Evolutionary conservation across 2,888 invertebrate species (phyloP).

Genomic region (Carpatolechia fugitivella): DNA sequence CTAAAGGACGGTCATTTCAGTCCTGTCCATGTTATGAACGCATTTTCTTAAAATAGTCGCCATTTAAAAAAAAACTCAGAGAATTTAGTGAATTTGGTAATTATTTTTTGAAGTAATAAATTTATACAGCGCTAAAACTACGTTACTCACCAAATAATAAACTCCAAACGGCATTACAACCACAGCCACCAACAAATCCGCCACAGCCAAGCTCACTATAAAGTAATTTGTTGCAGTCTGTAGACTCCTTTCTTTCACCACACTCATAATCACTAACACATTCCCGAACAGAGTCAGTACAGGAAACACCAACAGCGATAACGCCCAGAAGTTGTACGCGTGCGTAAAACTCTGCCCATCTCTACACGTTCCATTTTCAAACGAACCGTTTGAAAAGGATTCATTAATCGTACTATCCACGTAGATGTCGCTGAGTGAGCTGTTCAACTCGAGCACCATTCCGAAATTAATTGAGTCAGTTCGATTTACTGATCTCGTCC

Average conservation of each 20-base stretch:
- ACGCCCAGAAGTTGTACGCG: conserved; percentile 90
- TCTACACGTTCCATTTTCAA: conserved; percentile 59
- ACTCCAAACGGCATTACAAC: conserved; percentile 99
- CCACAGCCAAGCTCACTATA: conserved; percentile 97
- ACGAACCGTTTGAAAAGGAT: conserved; percentile 52
- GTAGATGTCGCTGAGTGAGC: conserved; percentile 42
- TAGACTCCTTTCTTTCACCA: conserved; percentile 92
- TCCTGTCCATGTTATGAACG: no score
- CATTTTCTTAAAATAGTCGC: no score
- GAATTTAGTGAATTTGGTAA: no score
- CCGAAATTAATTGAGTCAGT: conserved; percentile 39
- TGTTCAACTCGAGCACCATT: conserved; percentile 43
- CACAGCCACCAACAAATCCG: conserved; percentile 97
- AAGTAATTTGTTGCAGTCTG: conserved; percentile 99
- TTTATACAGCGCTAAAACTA: no score
- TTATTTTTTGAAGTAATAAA: no score
- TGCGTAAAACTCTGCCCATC: conserved; percentile 35
- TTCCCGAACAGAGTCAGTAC: conserved; percentile 97
- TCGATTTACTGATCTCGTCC: conserved; percentile 6
- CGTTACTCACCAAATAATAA: conserved; percentile 97
- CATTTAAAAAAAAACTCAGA: no score
- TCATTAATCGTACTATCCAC: conserved; percentile 37
- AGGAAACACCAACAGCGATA: conserved; percentile 93
- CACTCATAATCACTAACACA: conserved; percentile 96
- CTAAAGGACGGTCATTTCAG: no score